Percentiles rank a stretch among this genome's conserved stretches.
phyloP scores from a whole-genome alignment of 2,113 vertebrate species.

The Donacobius atricapilla region DNA sequence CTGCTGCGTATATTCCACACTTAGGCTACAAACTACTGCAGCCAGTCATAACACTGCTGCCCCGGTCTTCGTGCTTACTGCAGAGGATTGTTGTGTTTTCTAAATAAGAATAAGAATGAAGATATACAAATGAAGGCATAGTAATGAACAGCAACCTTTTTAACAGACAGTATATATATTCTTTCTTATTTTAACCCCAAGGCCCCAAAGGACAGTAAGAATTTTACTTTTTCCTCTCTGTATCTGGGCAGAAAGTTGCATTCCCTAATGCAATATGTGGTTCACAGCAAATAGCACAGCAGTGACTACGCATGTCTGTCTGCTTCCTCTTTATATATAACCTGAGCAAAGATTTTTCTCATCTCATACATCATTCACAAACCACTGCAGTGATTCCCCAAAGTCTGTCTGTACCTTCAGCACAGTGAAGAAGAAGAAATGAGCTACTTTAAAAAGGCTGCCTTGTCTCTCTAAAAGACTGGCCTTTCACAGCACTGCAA shows the following conservation, averaged over 20 bases:
- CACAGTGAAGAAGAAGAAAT: not conserved
- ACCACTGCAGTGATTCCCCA: conserved; percentile 6
- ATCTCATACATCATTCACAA: conserved; percentile 39
- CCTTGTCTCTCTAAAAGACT: not conserved
- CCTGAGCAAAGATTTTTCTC: conserved; percentile 11
- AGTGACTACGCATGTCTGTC: not conserved
- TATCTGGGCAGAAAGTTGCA: not conserved
- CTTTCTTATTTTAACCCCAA: not conserved
- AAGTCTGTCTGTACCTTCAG: not conserved
- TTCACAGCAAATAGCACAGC: conserved; percentile 20
- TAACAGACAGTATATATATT: not conserved
- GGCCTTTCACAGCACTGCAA: not conserved
- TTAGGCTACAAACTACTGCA: not conserved
- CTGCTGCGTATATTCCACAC: not conserved
- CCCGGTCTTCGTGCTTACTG: not conserved
- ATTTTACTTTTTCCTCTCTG: not conserved
- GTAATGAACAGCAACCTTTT: not conserved
- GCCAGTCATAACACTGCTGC: not conserved
- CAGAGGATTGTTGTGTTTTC: not conserved
- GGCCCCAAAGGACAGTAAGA: not conserved
- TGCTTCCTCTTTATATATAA: not conserved
- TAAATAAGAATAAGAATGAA: not conserved
- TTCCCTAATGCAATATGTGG: not conserved
- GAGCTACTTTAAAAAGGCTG: not conserved
- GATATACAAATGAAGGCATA: not conserved